Conservation (phyloP, 1,140 invertebrate species). For the Cyclina sinensis region DNA sequence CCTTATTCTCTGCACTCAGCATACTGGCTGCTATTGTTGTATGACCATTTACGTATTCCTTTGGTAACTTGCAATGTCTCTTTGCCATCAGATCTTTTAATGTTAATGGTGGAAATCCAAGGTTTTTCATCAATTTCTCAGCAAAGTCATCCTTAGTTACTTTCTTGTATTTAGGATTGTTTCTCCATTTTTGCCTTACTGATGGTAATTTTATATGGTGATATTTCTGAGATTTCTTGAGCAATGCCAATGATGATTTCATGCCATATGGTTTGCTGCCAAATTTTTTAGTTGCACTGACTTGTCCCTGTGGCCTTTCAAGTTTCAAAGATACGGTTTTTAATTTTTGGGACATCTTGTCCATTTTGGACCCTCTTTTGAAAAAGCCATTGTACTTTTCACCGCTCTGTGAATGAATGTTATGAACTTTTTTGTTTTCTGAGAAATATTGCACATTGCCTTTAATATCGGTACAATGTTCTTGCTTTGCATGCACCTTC, state of each 20-base stretch:
- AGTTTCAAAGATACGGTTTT: constrained; percentile 9
- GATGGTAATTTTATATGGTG: constrained; percentile 35
- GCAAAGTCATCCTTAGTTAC: constrained; percentile 57
- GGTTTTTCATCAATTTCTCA: constrained; percentile 60
- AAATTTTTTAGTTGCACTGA: constrained; percentile 40
- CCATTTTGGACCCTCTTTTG: constrained; percentile 17
- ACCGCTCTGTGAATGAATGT: neutral
- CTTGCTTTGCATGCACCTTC: neutral
- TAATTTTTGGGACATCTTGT: constrained; percentile 12
- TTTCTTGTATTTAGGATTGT: constrained; percentile 31
- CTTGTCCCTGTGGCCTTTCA: constrained; percentile 4
- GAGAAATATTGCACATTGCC: constrained; percentile 25
- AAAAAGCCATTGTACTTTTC: neutral
- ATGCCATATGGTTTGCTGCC: constrained; percentile 32
- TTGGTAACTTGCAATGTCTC: constrained; percentile 25
- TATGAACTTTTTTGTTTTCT: neutral
- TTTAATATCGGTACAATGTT: constrained; percentile 17
- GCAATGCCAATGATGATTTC: constrained; percentile 39
- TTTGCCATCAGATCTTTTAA: constrained; percentile 46
- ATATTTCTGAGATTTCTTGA: constrained; percentile 50
- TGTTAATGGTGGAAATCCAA: constrained; percentile 62
- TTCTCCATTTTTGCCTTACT: constrained; percentile 33
- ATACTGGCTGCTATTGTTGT: constrained; percentile 52
- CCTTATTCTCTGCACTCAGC: constrained; percentile 51
- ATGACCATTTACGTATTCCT: constrained; percentile 14